Percentiles rank a stretch among this genome's conserved stretches.
Conservation (phyloP, 2,797 vertebrate genomes). For the Vultur gryphus region DNA sequence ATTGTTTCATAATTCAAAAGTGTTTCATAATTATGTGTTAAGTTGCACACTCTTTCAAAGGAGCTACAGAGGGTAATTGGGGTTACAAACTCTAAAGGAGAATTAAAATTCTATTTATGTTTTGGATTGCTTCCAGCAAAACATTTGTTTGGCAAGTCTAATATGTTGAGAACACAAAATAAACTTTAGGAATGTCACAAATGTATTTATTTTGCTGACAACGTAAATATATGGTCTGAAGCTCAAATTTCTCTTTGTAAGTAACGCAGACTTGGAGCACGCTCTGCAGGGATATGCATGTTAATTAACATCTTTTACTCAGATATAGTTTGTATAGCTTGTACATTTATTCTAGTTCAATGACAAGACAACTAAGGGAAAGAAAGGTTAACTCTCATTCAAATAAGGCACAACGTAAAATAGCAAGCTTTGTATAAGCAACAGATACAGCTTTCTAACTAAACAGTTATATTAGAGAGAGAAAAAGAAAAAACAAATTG, state of each 20-base stretch:
- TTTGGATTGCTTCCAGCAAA: conserved; percentile 29
- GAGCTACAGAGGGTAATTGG: conserved; percentile 36
- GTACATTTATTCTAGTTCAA: neutral
- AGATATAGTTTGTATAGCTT: neutral
- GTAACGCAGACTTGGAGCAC: neutral
- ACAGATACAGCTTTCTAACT: neutral
- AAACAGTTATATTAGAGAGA: neutral
- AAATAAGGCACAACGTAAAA: neutral
- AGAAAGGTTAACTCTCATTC: neutral
- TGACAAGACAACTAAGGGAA: neutral
- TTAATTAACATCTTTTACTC: neutral
- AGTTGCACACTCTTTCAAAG: conserved; percentile 21
- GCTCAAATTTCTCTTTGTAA: neutral
- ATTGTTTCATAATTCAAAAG: neutral
- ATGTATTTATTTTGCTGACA: neutral
- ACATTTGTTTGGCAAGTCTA: neutral
- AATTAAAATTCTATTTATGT: conserved; percentile 43
- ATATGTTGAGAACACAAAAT: neutral
- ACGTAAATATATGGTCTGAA: neutral
- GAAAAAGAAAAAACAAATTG: neutral
- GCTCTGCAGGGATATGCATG: neutral
- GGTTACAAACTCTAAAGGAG: conserved; percentile 29
- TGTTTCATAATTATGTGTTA: conserved; percentile 21
- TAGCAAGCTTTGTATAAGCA: neutral
- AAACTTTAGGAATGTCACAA: neutral